Conservation (phyloP, 2,113 vertebrate genomes). For the Oxygymnocypris stewartii region DNA sequence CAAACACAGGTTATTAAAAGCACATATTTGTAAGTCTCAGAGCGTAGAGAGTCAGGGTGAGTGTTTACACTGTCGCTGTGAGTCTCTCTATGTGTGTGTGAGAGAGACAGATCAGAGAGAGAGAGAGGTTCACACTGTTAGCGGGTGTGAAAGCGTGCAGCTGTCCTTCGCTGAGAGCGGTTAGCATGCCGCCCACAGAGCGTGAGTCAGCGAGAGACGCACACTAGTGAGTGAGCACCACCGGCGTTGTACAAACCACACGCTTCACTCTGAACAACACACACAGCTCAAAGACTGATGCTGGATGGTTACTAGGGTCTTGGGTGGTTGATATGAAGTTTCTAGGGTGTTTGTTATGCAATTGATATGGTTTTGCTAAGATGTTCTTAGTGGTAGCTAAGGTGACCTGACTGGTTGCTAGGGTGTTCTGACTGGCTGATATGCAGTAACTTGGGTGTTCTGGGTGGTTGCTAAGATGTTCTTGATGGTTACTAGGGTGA, state of each 20-base stretch:
- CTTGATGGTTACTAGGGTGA: too few species aligned
- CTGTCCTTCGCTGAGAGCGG: constrained; percentile 57
- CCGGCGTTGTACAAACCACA: background rate
- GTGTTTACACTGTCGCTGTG: constrained; percentile 48
- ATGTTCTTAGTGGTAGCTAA: background rate
- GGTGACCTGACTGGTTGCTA: background rate
- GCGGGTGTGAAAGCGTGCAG: constrained; percentile 60
- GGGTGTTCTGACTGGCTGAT: too few species aligned
- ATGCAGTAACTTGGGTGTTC: background rate
- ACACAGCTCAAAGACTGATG: background rate
- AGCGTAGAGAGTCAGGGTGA: background rate
- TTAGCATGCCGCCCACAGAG: constrained; percentile 62
- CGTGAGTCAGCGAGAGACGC: constrained; percentile 56
- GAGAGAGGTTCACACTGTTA: constrained; percentile 43
- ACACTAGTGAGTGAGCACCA: background rate
- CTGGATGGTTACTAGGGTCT: too few species aligned
- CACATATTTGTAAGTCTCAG: constrained; percentile 25
- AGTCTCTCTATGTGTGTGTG: constrained; percentile 1
- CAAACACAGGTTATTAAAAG: background rate
- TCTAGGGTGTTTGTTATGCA: background rate
- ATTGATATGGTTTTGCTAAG: too few species aligned
- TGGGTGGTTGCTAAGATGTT: too few species aligned
- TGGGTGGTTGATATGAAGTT: too few species aligned
- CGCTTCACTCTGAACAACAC: background rate
- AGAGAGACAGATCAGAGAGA: constrained; percentile 40